Conservation (phyloP, 2,113 vertebrate genomes). For the Ahaetulla prasina region DNA sequence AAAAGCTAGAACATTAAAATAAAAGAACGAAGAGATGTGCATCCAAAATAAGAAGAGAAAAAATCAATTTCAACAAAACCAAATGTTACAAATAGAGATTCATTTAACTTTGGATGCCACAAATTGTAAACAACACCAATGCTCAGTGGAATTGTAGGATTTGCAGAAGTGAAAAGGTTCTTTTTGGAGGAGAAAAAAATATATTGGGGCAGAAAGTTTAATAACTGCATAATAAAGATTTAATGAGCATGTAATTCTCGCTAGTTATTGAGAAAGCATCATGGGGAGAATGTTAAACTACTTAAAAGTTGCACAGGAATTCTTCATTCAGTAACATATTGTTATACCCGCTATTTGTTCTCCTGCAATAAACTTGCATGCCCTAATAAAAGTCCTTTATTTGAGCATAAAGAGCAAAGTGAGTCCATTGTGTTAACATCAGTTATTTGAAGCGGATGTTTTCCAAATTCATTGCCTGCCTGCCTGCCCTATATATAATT, state of each 20-base stretch:
- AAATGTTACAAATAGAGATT: neutral
- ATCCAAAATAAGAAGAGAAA: neutral
- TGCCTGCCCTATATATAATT: neutral
- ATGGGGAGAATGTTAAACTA: neutral
- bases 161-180: neutral
- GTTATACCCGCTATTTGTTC: neutral
- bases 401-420: neutral
- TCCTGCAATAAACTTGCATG: neutral
- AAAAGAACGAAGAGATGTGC: neutral
- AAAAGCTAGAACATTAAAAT: neutral
- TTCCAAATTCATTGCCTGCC: constrained; percentile 33
- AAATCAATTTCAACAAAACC: neutral
- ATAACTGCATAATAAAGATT: neutral
- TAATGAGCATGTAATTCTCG: neutral
- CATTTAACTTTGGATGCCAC: neutral
- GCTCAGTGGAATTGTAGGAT: neutral
- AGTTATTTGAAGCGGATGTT: neutral
- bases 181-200: neutral
- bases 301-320: neutral
- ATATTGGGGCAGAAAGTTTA: neutral
- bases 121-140: neutral
- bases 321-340: neutral
- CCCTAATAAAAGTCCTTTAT: neutral
- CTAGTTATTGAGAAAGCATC: neutral
- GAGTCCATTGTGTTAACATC: constrained; percentile 18